Evolutionary conservation across 1,140 invertebrate species (phyloP), one percentile per base, ranked within the genome.

Genomic region (Drosophila bifasciata): DNA sequence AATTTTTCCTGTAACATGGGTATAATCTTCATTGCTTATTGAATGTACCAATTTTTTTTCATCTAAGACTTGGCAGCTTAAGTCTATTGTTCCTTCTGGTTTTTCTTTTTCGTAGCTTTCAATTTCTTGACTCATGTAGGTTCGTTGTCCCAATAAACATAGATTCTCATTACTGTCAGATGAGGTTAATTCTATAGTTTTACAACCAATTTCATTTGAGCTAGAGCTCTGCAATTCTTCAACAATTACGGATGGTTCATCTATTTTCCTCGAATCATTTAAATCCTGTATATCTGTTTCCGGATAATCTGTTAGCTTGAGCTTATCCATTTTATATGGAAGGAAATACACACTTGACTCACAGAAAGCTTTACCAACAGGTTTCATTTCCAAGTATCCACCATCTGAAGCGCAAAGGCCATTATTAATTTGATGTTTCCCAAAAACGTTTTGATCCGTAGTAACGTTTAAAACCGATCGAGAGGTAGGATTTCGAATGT

Each of bases 331-430:
- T 32, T 59, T 71, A 39, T 56, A 66, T 19, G 74, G 60, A 67
- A 81, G 63, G 60, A 39, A 51, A 13, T 32, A 21, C 23, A 46
- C 45, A 28, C 49, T 70, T 17, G 49, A 43, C 48, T 45, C 61
- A 32, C 11, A 46, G n/a, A 51, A 41, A 13, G 61, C n/a, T 19
- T 70, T 74, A 15, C 83, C 79, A 25, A 91, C 85, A 13, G 92
- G 92, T 66, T 91, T 92, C 92, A 93, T 93, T 76, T 92, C 92
- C 41, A 92, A 74, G 63, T 92, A 92, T 0, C 84, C 90, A 61
- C 70, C 79, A 41, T 86, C 73, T 28, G 43, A 71, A 15, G 32
- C 45, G 40, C 39, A 43, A 17, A 15, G 19, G 19, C 19, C 32
- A 16, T 40, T 76, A 28, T 39, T 61, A n/a, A 64, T 3, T 62